These are phyloP conservation scores for Eupithecia abbreviata DNA, from an alignment of 2,888 invertebrate species.

Conservation along the genomic window DNA sequence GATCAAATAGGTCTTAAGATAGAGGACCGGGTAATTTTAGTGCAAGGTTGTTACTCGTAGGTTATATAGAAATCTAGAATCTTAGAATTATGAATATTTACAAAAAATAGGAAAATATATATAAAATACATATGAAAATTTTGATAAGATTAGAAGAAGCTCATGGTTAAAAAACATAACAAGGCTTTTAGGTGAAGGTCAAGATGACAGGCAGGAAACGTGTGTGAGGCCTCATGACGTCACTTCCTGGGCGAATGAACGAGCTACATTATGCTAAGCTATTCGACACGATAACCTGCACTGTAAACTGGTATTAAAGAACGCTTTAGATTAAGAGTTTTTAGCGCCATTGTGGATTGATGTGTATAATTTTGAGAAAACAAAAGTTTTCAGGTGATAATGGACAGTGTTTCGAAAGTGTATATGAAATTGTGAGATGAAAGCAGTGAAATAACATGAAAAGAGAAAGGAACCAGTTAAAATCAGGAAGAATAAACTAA, in stretches of 20 bases:
- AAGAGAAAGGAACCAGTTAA: not conserved
- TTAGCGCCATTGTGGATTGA: conserved; percentile 47
- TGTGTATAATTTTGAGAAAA: conserved; percentile 42
- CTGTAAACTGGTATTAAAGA: conserved; percentile 61
- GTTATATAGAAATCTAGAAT: too few relatives aligned
- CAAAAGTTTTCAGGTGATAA: conserved; percentile 43
- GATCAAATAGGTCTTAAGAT: not conserved
- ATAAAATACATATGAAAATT: not conserved
- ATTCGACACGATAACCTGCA: conserved; percentile 64
- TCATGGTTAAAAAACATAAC: conserved; percentile 39
- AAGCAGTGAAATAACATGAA: not conserved
- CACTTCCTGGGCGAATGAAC: conserved; percentile 73
- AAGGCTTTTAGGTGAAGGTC: conserved; percentile 76
- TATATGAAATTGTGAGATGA: conserved; percentile 22
- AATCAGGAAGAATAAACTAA: not conserved
- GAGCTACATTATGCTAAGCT: conserved; percentile 56
- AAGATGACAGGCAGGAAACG: conserved; percentile 67
- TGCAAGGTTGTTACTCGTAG: too few relatives aligned
- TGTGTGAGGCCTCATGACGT: conserved; percentile 69
- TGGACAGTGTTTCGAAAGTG: conserved; percentile 20
- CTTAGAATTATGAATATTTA: not conserved
- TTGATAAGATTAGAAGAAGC: not conserved
- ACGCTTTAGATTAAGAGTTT: conserved; percentile 57
- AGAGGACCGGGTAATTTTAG: too few relatives aligned
- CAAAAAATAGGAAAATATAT: not conserved